phyloP scores from a whole-genome alignment of 2,113 vertebrate species.

The Pomatorhinus ruficollis region DNA sequence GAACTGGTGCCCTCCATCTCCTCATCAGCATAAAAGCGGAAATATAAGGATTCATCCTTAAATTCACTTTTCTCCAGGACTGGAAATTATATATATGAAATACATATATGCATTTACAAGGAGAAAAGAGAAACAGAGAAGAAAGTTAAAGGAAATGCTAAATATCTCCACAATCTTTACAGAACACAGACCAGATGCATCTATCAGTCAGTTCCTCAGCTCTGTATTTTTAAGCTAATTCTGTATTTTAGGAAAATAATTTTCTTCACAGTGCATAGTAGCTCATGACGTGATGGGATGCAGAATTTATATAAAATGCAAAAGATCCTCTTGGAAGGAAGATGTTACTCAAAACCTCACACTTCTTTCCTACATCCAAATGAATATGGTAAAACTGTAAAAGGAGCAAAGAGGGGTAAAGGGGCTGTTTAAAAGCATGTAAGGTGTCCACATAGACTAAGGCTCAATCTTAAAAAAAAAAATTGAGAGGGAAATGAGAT shows the following conservation, averaged over 20 bases:
- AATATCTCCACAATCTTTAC: not conserved
- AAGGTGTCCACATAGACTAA: not conserved
- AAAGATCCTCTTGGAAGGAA: not conserved
- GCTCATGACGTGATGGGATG: not conserved
- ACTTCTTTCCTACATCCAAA: not conserved
- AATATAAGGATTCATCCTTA: constrained; percentile 96
- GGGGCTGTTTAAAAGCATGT: not conserved
- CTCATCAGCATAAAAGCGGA: constrained; percentile 97
- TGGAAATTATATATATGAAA: constrained; percentile 56
- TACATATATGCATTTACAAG: not conserved
- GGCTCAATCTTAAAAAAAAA: not conserved
- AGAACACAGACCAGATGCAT: not conserved
- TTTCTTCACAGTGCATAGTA: not conserved
- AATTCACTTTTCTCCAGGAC: constrained; percentile 98
- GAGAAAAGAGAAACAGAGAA: not conserved
- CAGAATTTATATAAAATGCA: not conserved
- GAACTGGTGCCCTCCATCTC: constrained; percentile 92
- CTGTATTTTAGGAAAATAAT: not conserved
- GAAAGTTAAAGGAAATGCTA: not conserved
- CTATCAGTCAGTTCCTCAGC: not conserved
- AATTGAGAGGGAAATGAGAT: not conserved
- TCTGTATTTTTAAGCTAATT: not conserved
- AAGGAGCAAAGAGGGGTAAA: not conserved
- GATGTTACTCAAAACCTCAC: not conserved
- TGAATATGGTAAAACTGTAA: not conserved